Conservation (phyloP, 2,113 vertebrate genomes). For the Paramisgurnus dabryanus region DNA sequence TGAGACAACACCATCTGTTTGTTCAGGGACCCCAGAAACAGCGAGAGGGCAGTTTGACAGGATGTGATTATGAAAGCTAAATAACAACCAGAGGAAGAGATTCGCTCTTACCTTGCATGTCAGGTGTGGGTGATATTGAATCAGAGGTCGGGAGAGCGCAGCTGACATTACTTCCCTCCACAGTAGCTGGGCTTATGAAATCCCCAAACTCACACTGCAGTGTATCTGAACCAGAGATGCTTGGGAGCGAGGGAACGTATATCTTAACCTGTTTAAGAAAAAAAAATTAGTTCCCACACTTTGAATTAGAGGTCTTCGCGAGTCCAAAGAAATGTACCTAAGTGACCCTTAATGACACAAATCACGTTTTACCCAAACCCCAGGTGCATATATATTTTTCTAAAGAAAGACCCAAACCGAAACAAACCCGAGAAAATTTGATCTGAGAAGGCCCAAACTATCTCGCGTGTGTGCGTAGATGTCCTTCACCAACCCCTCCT, state of each 20-base stretch:
- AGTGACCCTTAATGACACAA: too few relatives aligned
- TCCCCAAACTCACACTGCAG: constrained; percentile 61
- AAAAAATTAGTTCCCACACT: background rate
- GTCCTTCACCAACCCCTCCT: too few relatives aligned
- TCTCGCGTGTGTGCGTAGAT: too few relatives aligned
- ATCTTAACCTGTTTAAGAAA: constrained; percentile 65
- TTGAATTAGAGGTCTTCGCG: too few relatives aligned
- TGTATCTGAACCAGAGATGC: constrained; percentile 31
- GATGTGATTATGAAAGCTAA: background rate
- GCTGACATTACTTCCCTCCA: constrained; percentile 33
- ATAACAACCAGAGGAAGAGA: background rate
- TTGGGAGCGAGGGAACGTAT: constrained; percentile 62
- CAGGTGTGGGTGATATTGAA: constrained; percentile 63
- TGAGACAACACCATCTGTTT: constrained; percentile 25
- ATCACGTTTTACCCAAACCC: too few relatives aligned
- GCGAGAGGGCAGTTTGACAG: background rate
- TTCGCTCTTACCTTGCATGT: constrained; percentile 61
- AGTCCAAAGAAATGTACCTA: too few relatives aligned
- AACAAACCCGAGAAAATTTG: too few relatives aligned
- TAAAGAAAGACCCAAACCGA: too few relatives aligned
- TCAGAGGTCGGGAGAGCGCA: constrained; percentile 65
- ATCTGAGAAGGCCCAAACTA: too few relatives aligned
- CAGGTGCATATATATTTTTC: too few relatives aligned
- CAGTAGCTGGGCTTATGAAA: background rate
- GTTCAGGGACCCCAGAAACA: background rate